A percentile compares a stretch with the other conserved stretches of the same genome.
Evolutionary conservation across 2,888 invertebrate genomes (phyloP).

Genomic region (Portevinia maculata): DNA sequence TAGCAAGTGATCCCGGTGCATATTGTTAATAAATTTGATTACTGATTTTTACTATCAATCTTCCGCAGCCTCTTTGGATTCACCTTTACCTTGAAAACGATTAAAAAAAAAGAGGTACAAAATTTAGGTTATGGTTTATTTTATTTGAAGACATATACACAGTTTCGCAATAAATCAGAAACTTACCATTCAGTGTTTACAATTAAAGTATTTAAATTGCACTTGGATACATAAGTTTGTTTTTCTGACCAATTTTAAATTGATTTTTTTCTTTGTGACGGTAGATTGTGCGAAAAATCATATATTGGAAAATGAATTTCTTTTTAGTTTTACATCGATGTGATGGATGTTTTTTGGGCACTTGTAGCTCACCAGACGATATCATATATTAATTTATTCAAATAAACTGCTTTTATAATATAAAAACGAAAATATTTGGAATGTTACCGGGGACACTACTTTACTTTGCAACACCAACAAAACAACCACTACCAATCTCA

Average conservation of each 20-base stretch:
- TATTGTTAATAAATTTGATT: background rate
- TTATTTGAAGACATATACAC: background rate
- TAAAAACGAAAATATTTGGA: no score
- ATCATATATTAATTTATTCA: conserved; percentile 23
- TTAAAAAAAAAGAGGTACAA: background rate
- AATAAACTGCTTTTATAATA: background rate
- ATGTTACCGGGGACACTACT: no score
- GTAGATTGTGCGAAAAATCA: conserved; percentile 25
- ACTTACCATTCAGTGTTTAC: conserved; percentile 8
- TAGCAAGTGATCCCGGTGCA: conserved; percentile 11
- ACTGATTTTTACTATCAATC: background rate
- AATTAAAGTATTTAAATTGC: background rate
- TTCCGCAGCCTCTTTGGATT: background rate
- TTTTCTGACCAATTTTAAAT: background rate
- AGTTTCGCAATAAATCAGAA: background rate
- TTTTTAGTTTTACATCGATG: conserved; percentile 24
- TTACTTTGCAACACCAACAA: no score
- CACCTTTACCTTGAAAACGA: background rate
- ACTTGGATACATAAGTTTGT: background rate
- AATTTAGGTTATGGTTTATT: background rate
- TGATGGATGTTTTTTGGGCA: conserved; percentile 1
- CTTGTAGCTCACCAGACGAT: background rate
- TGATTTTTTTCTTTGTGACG: conserved; percentile 12
- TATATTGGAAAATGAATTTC: background rate
- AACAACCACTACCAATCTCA: no score